These are phyloP conservation scores for Thripadectes ignobilis DNA, from an alignment of 2,797 vertebrate species.

Conservation along the genomic window DNA sequence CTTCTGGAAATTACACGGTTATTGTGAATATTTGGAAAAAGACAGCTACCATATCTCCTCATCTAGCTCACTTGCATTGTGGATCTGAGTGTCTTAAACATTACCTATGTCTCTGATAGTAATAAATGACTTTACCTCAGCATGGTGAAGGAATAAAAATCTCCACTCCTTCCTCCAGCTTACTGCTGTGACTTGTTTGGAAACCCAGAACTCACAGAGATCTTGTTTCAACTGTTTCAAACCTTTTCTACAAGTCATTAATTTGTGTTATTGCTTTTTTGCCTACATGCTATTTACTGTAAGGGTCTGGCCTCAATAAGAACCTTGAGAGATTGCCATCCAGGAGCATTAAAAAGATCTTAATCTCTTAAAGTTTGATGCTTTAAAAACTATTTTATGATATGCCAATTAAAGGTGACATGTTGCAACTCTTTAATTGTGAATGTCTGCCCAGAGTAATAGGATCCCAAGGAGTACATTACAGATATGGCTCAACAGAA, in stretches of 20 bases:
- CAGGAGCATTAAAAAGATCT: conserved; percentile 50
- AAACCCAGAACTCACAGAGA: neutral
- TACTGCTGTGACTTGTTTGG: neutral
- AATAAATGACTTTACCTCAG: neutral
- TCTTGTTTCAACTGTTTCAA: neutral
- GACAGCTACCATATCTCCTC: neutral
- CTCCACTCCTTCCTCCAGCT: neutral
- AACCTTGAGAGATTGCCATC: conserved; percentile 37
- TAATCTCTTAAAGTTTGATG: conserved; percentile 53
- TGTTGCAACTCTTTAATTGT: conserved; percentile 6
- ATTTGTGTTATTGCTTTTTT: neutral
- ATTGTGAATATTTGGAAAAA: neutral
- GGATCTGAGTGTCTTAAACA: neutral
- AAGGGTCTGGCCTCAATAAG: conserved; percentile 23
- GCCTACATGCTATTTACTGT: conserved; percentile 14
- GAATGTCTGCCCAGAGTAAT: neutral
- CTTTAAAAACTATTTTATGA: conserved; percentile 54
- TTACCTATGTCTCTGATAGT: neutral
- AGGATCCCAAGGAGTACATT: neutral
- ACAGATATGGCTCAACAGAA: neutral
- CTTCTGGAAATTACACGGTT: neutral
- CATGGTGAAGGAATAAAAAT: neutral
- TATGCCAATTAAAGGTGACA: conserved; percentile 54
- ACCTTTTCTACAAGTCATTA: neutral
- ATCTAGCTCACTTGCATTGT: neutral